Evolutionary conservation across 2,113 vertebrate genomes (phyloP).

Genomic region (human (Homo sapiens)): DNA sequence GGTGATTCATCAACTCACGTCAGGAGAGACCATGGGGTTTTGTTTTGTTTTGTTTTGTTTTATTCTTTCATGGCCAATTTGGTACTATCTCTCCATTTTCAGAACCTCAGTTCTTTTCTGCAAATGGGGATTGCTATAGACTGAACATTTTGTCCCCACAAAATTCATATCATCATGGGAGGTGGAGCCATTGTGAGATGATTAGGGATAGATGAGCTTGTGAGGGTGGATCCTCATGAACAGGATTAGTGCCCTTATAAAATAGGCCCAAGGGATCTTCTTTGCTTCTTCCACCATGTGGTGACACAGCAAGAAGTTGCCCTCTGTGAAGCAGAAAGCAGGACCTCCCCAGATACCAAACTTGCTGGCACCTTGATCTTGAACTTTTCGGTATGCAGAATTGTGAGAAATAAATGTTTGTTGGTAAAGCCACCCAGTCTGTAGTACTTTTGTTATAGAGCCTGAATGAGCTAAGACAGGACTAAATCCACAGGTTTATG

Average conservation of each 20-base stretch:
- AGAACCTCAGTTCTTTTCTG: neutral
- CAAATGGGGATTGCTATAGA: neutral
- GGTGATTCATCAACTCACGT: neutral
- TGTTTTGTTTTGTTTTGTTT: neutral
- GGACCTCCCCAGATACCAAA: neutral
- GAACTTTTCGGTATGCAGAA: neutral
- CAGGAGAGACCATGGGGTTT: too few relatives aligned
- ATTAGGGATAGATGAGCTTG: neutral
- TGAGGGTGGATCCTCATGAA: neutral
- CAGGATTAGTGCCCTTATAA: neutral
- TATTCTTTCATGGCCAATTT: neutral
- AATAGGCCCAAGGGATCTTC: neutral
- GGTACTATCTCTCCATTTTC: neutral
- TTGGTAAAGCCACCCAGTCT: neutral
- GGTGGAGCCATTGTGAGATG: neutral
- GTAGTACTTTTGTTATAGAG: neutral
- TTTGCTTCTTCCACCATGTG: neutral
- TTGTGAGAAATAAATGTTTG: neutral
- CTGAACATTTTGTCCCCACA: neutral
- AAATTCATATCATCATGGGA: neutral
- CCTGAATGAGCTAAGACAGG: neutral
- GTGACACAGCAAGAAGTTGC: neutral
- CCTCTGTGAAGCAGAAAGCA: neutral
- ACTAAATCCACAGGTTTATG: neutral
- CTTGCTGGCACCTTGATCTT: neutral